Evolutionary conservation across 2,888 invertebrate genomes (phyloP).

Genomic region (Drosophila helvetica): DNA sequence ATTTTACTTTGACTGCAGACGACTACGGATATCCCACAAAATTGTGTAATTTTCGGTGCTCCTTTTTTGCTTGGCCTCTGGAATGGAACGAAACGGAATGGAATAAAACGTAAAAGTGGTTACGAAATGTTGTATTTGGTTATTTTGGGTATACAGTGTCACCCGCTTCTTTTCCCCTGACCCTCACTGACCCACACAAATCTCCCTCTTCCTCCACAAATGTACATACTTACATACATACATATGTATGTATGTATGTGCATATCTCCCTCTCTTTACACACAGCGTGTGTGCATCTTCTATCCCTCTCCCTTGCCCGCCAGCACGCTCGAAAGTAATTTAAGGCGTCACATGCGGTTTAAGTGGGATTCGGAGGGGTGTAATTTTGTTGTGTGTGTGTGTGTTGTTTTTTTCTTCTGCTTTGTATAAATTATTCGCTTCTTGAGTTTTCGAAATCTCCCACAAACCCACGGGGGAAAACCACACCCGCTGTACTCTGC

Average conservation of each 20-base stretch:
- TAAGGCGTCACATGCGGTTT: constrained; percentile 55
- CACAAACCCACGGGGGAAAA: constrained; percentile 29
- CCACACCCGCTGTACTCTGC: constrained; percentile 4
- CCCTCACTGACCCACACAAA: background rate
- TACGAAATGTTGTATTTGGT: background rate
- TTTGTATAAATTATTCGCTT: constrained; percentile 52
- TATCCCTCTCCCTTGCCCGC: background rate
- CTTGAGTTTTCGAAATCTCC: constrained; percentile 40
- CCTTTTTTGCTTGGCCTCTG: too few species aligned
- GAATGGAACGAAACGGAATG: background rate
- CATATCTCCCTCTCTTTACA: too few species aligned
- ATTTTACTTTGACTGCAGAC: too few species aligned
- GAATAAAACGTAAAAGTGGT: background rate
- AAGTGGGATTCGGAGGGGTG: constrained; percentile 6
- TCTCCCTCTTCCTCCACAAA: constrained; percentile 7
- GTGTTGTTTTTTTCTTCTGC: background rate
- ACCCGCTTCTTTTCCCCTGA: background rate
- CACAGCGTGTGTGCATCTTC: too few species aligned
- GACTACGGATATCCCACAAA: background rate
- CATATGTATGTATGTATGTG: too few species aligned
- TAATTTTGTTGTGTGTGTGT: constrained; percentile 4
- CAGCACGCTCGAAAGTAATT: constrained; percentile 47
- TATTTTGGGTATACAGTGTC: background rate
- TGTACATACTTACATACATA: constrained; percentile 1
- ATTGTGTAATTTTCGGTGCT: background rate